Base-by-base conservation (phyloP, 2,888 invertebrate genomes). In the Monochamus alternatus region DNA sequence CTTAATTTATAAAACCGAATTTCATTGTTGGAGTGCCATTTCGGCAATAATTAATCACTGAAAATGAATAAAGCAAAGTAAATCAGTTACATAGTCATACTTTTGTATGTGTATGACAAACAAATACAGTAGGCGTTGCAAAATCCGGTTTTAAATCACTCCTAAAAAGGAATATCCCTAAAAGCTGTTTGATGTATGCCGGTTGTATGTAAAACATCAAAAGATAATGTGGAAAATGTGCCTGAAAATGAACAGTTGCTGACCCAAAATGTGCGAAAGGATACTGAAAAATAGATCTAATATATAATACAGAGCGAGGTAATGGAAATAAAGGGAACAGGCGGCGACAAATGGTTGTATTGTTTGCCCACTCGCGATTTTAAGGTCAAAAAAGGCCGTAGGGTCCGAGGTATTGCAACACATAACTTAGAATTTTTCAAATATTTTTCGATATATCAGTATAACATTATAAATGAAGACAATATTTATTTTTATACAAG, bases 161-260 rank as follows among this genome's bases (percentile, higher is more conserved):
- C 3, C 47, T 14, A 43, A 63, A 43, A 43, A 63, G 43, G 43
- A 9, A 9, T n/a, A 62, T 62, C 32, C 60, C 43, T 63, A 38
- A 63, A 63, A 63, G 62, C 43, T 14, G 38, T 14, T 38, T 63
- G 62, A 63, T 63, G 43, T 63, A 63, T 63, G 43, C 14, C 3
- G 14, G 38, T 43, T 38, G 38, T 63, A 43, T 43, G 14, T 8
- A 43, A 43, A 63, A 43, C 43, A 63, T 12, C 7, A 22, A 43
- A 43, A 63, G 43, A 63, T 38, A 63, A 63, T 5, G 43, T 10
- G 14, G n/a, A 14, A 14, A 43, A 63, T 43, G 22, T 22, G 62
- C 43, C 32, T n/a, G 38, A 63, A 63, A 63, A 38, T 14, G 62
- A 63, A 63, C 43, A 43, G 43, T 43, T 63, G 62, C 43, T 63